Base-by-base conservation (phyloP, 2,888 invertebrate species). In the Aricia artaxerxes region DNA sequence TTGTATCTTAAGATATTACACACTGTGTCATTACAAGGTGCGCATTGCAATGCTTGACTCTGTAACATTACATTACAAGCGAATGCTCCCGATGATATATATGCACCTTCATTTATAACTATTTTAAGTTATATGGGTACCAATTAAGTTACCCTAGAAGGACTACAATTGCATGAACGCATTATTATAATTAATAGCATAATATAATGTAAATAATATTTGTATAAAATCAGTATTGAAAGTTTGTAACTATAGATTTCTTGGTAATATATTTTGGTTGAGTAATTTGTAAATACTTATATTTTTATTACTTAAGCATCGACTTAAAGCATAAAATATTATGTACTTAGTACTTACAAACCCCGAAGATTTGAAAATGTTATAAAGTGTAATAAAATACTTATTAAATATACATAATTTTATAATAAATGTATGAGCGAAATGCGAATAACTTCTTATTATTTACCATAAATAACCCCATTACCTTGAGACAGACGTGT, bases 201-300 rank as follows among this genome's bases (percentile, higher is more conserved):
- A 40, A 16, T 44, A 44, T 44, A 53, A 35, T 76, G 76, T 76
- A 76, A 76, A 76, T 76, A 76, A 44, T 76, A 16, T 53, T 11
- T 76, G 76, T 76, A 76, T 57, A 76, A 76, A 76, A 76, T 76
- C 76, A 76, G 76, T 76, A 76, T 76, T 76, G 53, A 73, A 40
- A 53, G 11, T 49, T 49, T 75, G 40, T 73, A 44, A n/a, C 16
- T n/a, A 13, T 75, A 11, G 11, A 31, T 53, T 75, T 53, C 24
- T 53, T 9, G 4, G 57, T 57, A 57, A 57, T 57, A 44, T 73
- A 35, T 57, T 76, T 76, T 76, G 53, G 38, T 76, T 76, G 38
- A 76, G 16, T 57, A 76, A 24, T 35, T 76, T 76, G 76, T 76
- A 76, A 24, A 76, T 76, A 44, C 7, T 49, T 11, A 49, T 75